Evolutionary conservation across 2,888 invertebrate genomes (phyloP), one percentile per base, ranked within the genome.

Genomic region (Taenaris catops): DNA sequence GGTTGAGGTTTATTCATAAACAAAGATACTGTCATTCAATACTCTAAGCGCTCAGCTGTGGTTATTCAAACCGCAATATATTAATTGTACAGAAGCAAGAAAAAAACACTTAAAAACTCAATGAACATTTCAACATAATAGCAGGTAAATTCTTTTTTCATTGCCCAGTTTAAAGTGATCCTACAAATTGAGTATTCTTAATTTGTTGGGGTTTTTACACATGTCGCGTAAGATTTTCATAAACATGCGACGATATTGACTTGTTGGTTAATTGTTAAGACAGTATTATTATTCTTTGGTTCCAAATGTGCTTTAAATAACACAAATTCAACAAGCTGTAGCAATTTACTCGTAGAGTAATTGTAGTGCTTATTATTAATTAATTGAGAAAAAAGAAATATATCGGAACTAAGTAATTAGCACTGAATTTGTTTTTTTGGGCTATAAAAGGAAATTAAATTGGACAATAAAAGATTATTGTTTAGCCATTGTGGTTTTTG

Each of bases 1-100:
- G 41, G 38, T 41, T 41, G 31, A 25, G 19, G 18, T 29, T 29
- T 36, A 24, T 19, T 16, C 19, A 29, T 32, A 41, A 18, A 61
- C 62, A 69, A 69, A 53, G 61, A 58, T 63, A 63, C 57, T 71
- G 71, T 70, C 70, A 72, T 63, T 48, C 57, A 56, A 72, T 69
- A 60, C 67, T 48, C 37, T 27, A 51, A 38, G 25, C 38, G 46
- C 58, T 62, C 72, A 72, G 73, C 71, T 73, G 75, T 61, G 62
- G 48, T 28, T 29, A 25, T 49, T 52, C 46, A 49, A 57, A 63
- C 66, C 69, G 60, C 71, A 69, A 68, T 70, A 58, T 56, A 53
- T 54, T 71, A 72, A 73, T 72, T 71, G 66, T 65, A 62, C 55
- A 38, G 57, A 67, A 63, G 58, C 44, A 33, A 48, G 51, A 61